phyloP scores from a whole-genome alignment of 2,888 invertebrate species.

The Brachylomia viminalis region DNA sequence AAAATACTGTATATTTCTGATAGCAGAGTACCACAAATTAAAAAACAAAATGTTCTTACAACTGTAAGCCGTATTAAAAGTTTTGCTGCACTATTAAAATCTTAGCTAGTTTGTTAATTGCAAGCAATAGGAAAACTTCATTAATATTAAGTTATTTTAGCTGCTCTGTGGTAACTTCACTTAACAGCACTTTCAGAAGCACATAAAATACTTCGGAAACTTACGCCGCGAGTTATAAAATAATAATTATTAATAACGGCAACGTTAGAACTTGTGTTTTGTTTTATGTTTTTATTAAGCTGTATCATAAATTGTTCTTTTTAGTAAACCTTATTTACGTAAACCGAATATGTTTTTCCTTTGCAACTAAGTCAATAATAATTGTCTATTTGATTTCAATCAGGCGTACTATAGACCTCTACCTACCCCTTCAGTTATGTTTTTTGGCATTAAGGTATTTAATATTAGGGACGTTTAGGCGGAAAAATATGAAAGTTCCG shows the following conservation, averaged over 20 bases:
- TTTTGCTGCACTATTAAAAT: slow-evolving; percentile 34
- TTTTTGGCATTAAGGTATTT: neutral
- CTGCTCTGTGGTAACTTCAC: slow-evolving; percentile 37
- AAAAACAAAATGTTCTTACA: neutral
- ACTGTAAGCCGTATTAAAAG: slow-evolving; percentile 18
- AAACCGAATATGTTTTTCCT: neutral
- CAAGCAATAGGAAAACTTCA: slow-evolving; percentile 65
- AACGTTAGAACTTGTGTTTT: neutral
- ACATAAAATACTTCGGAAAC: slow-evolving; percentile 49
- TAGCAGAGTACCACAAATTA: neutral
- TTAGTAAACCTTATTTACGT: neutral
- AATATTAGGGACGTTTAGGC: neutral
- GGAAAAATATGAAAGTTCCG: neutral
- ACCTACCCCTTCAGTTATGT: neutral
- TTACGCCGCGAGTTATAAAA: slow-evolving; percentile 25
- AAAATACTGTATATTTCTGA: neutral
- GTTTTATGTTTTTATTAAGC: slow-evolving; percentile 1
- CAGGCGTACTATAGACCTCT: neutral
- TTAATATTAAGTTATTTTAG: slow-evolving; percentile 64
- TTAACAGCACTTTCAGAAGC: slow-evolving; percentile 47
- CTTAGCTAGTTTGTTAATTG: slow-evolving; percentile 28
- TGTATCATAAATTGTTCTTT: neutral
- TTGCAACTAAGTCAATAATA: neutral
- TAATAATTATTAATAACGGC: slow-evolving; percentile 36
- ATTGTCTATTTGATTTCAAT: neutral